Evolutionary conservation across 64 coral and sea anemone genomes (phyloP).

Genomic region (Catalaphyllia jardinei): DNA sequence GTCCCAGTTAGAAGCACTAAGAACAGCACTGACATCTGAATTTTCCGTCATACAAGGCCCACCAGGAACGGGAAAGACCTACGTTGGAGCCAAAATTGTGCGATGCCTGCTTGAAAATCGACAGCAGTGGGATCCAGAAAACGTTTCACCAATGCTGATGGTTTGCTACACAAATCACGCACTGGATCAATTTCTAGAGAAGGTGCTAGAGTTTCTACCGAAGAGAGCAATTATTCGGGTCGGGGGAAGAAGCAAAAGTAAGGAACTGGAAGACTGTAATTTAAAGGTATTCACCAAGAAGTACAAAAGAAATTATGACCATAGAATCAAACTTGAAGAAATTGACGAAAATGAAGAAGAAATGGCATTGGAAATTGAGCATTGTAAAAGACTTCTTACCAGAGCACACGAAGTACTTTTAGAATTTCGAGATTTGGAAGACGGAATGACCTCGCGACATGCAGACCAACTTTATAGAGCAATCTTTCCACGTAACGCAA

Average conservation of each 20-base stretch:
- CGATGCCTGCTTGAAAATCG: conserved; percentile 44
- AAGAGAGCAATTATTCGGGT: conserved; percentile 45
- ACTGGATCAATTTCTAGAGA: conserved; percentile 58
- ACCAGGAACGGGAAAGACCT: conserved; percentile 92
- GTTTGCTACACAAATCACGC: conserved; percentile 64
- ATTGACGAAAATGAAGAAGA: not conserved
- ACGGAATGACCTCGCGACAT: not conserved
- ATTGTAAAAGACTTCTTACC: not conserved
- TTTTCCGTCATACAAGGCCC: conserved; percentile 94
- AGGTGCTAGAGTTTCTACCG: conserved; percentile 28
- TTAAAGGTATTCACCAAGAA: conserved; percentile 8
- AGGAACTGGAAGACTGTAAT: conserved; percentile 21
- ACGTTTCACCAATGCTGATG: conserved; percentile 46
- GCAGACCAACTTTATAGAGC: conserved; percentile 1
- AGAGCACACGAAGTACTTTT: not conserved
- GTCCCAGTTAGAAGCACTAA: conserved; percentile 80
- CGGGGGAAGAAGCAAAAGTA: conserved; percentile 36
- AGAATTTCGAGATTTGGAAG: not conserved
- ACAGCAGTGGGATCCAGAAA: conserved; percentile 43
- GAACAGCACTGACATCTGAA: conserved; percentile 77
- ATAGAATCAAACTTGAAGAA: not conserved
- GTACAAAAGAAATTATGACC: not conserved
- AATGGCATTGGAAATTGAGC: not conserved
- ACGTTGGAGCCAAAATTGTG: conserved; percentile 80
- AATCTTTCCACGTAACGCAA: not conserved